Evolutionary conservation across 2,797 vertebrate genomes (phyloP).

Genomic region (Lepus oiostolus): DNA sequence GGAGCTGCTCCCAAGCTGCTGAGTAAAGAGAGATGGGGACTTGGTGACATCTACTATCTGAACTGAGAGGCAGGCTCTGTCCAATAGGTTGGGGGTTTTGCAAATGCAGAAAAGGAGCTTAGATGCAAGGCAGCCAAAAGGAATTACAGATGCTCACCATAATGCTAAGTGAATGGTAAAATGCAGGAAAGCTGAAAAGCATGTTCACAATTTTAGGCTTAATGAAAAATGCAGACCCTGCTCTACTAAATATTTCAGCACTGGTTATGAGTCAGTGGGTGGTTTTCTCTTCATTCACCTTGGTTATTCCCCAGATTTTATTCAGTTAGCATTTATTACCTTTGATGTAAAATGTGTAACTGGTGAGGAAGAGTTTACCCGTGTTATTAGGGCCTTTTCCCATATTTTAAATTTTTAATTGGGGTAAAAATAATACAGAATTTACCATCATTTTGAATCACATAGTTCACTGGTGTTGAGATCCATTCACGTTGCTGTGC

Average conservation of each 20-base stretch:
- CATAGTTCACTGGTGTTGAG: neutral
- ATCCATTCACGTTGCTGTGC: neutral
- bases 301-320: constrained; percentile 47
- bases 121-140: neutral
- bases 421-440: neutral
- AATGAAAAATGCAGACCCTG: neutral
- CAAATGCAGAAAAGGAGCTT: neutral
- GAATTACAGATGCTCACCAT: neutral
- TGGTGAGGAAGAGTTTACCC: neutral
- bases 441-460: neutral
- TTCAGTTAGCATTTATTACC: constrained; percentile 1
- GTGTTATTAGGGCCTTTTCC: neutral
- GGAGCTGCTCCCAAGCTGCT: neutral
- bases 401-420: neutral
- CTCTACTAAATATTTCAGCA: constrained; percentile 27
- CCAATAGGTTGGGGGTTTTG: neutral
- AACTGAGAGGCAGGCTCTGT: neutral
- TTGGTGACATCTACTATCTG: neutral
- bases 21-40: neutral
- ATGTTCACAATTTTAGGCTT: neutral
- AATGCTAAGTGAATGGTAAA: neutral
- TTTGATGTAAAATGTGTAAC: neutral
- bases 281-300: constrained; percentile 19
- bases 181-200: neutral
- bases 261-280: neutral